phyloP scores from a whole-genome alignment of 1,140 invertebrate genomes.

The Theocolax elegans region DNA sequence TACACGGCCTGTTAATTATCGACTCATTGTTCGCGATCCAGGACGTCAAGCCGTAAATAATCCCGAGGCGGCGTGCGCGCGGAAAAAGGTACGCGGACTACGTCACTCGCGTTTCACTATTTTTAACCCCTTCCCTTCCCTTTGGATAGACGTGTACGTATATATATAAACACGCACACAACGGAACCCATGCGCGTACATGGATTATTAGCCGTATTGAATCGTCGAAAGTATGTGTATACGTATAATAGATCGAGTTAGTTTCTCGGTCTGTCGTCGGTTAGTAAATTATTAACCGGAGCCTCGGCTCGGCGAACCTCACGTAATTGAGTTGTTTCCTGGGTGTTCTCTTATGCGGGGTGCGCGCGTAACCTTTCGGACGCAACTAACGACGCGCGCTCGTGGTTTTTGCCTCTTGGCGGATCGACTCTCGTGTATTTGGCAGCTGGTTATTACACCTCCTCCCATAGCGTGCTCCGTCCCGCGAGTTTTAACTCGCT shows the following conservation, averaged over 20 bases:
- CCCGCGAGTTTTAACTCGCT: too few relatives aligned
- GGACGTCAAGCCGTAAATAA: conserved; percentile 44
- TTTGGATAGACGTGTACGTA: too few relatives aligned
- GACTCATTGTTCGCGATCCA: conserved; percentile 43
- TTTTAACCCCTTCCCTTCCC: too few relatives aligned
- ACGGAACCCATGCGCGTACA: too few relatives aligned
- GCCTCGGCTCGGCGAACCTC: neutral
- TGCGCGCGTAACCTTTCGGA: neutral
- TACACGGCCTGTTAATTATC: conserved; percentile 54
- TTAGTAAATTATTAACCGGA: conserved; percentile 1
- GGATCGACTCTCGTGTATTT: conserved; percentile 26
- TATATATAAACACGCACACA: too few relatives aligned
- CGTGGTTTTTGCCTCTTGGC: neutral
- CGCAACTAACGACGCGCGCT: conserved; percentile 22
- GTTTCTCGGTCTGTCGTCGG: conserved; percentile 10
- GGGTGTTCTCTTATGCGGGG: conserved; percentile 1
- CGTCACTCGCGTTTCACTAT: too few relatives aligned
- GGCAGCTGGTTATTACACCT: conserved; percentile 34
- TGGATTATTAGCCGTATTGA: too few relatives aligned
- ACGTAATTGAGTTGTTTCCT: conserved; percentile 24
- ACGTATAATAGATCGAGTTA: neutral
- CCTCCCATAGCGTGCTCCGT: too few relatives aligned
- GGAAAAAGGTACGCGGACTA: too few relatives aligned
- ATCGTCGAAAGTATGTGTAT: neutral
- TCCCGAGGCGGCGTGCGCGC: too few relatives aligned